Percentiles rank a stretch among this genome's conserved stretches.
Conservation (phyloP, 2,888 invertebrate genomes). For the Teleogryllus oceanicus region DNA sequence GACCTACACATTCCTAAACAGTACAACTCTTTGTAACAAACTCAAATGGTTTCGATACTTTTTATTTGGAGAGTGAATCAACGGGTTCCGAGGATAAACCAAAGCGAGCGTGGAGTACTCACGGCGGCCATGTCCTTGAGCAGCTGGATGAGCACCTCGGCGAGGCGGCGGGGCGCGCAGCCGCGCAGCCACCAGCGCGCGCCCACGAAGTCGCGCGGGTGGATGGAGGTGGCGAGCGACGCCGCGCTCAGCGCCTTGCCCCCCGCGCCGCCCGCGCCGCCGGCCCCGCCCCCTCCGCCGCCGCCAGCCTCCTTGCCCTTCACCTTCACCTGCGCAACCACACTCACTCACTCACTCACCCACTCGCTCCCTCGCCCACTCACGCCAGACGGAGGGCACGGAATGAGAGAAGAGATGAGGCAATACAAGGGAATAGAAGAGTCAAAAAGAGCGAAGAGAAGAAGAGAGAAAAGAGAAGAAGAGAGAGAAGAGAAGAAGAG, state of each 20-base stretch:
- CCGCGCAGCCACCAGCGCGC: slow-evolving; percentile 83
- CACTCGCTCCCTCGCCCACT: not conserved
- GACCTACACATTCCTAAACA: too few species aligned
- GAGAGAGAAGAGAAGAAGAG: too few species aligned
- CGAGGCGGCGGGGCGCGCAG: slow-evolving; percentile 75
- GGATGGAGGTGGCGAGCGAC: slow-evolving; percentile 57
- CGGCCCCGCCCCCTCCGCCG: slow-evolving; percentile 55
- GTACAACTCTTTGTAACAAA: too few species aligned
- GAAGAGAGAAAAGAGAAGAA: too few species aligned
- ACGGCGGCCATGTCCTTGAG: slow-evolving; percentile 91
- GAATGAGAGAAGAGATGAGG: not conserved
- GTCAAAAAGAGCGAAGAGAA: not conserved
- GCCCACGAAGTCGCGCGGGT: slow-evolving; percentile 57
- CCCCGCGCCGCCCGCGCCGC: slow-evolving; percentile 49
- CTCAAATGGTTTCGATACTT: too few species aligned
- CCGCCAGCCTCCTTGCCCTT: slow-evolving; percentile 57
- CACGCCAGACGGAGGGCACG: not conserved
- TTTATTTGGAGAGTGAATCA: too few species aligned
- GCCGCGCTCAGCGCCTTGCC: slow-evolving; percentile 55
- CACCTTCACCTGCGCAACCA: slow-evolving; percentile 59
- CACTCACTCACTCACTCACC: not conserved
- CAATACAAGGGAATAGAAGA: not conserved
- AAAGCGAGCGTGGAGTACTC: slow-evolving; percentile 44
- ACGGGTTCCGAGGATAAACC: too few species aligned
- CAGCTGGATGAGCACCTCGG: slow-evolving; percentile 81